Evolutionary conservation across 2,797 vertebrate species (phyloP).

Genomic region (Chromis chromis): DNA sequence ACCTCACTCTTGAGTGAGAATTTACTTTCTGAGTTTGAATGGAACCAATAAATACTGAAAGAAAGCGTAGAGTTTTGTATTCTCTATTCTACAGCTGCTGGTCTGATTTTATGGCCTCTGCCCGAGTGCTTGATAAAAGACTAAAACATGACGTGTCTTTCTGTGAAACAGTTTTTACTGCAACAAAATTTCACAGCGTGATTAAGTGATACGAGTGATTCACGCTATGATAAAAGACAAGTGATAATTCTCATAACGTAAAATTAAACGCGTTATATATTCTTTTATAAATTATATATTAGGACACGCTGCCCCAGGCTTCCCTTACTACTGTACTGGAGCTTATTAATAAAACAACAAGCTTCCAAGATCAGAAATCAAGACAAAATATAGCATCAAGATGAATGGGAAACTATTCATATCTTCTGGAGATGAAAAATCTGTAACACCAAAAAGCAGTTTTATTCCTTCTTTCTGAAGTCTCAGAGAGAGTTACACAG

Average conservation of each 20-base stretch:
- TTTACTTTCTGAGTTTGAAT: slow-evolving; percentile 25
- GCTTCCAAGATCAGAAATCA: slow-evolving; percentile 7
- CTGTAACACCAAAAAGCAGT: background rate
- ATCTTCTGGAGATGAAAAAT: background rate
- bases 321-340: background rate
- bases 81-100: slow-evolving; percentile 17
- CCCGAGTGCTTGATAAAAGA: slow-evolving; percentile 27
- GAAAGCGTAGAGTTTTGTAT: slow-evolving; percentile 24
- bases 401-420: background rate
- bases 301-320: background rate
- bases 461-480: background rate
- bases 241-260: slow-evolving; percentile 6
- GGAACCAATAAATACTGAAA: slow-evolving; percentile 34
- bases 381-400: background rate
- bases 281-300: slow-evolving; percentile 16
- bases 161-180: slow-evolving; percentile 9
- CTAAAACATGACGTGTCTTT: slow-evolving; percentile 12
- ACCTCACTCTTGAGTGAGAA: background rate
- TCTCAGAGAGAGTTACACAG: too few relatives aligned
- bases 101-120: slow-evolving; percentile 22
- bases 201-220: slow-evolving; percentile 17
- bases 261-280: background rate
- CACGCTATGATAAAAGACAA: slow-evolving; percentile 13
- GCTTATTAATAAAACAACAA: slow-evolving; percentile 23
- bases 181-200: background rate